Base-by-base conservation (phyloP, 2,888 invertebrate genomes). In the Papilio gigon region DNA sequence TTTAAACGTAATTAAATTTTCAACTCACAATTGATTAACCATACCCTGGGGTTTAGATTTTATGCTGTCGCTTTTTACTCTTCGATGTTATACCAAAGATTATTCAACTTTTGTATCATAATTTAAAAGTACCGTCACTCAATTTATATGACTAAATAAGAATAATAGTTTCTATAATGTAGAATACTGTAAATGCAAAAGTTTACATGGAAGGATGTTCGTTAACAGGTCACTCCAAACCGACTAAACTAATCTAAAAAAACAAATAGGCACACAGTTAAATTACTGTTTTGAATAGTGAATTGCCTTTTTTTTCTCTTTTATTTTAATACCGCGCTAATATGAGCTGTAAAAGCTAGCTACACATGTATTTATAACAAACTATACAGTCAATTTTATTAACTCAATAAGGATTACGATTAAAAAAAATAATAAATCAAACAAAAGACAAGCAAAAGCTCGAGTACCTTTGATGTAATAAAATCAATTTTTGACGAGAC, bases 401-500 rank as follows among this genome's bases (percentile, higher is more conserved):
- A 20, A 20, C 11, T 8, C 22, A 14, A 2, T 50, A 50, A 50
- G 12, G 47, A 47, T 40, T 40, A 14, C 40, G 1, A 47, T 3
- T 22, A 12, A 47, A 14, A 14, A 50, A 50, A 14, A 27, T 8
- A n/a, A 53, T 27, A n/a, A 27, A 53, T 1, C 27, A 53, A 53
- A 53, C n/a, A 8, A n/a, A 25, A 53, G 53, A 27, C 6, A 5
- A 53, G n/a, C 27, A 53, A 14, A 25, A 25, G 22, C 47, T 22
- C 20, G 47, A 12, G 12, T 47, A 47, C 22, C 20, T 47, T 53
- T 53, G 53, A 53, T 53, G n/a, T 27, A 27, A 27, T 53, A 53
- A 53, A 53, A 53, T 50, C 50, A 25, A 50, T 53, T 53, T 27
- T 9, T 53, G 50, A 50, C 12, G n/a, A 40, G 40, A 40, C 40